Evolutionary conservation across 2,888 invertebrate species (phyloP).

Genomic region (Melinaea menophilus): DNA sequence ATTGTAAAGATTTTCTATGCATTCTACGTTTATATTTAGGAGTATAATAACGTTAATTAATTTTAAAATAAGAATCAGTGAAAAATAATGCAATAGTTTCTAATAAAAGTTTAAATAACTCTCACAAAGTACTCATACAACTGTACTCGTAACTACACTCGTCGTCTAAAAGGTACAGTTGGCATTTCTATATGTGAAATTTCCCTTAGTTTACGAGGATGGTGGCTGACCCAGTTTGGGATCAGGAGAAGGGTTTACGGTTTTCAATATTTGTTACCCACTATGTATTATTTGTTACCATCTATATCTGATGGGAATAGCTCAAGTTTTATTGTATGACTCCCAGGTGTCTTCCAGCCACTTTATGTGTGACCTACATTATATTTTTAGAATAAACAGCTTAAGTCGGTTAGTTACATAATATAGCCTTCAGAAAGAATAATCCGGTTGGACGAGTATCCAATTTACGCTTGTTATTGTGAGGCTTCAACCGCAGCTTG

Average conservation of each 20-base stretch:
- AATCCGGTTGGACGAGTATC: conserved; percentile 69
- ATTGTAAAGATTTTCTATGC: too few species aligned
- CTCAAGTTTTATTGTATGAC: conserved; percentile 31
- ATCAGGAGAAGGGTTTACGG: conserved; percentile 66
- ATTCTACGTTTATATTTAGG: not conserved
- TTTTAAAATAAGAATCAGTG: not conserved
- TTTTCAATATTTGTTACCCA: conserved; percentile 63
- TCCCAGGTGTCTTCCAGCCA: conserved; percentile 22
- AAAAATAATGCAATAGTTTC: conserved; percentile 6
- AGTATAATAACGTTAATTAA: not conserved
- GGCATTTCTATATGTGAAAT: conserved; percentile 43
- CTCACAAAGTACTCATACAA: conserved; percentile 10
- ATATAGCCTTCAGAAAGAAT: conserved; percentile 64
- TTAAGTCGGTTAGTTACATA: conserved; percentile 50
- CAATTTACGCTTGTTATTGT: conserved; percentile 66
- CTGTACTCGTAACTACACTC: conserved; percentile 20
- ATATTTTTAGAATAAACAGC: conserved; percentile 38
- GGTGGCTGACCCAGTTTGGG: conserved; percentile 65
- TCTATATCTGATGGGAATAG: conserved; percentile 32
- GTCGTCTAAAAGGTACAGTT: conserved; percentile 17
- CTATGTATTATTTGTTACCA: conserved; percentile 21
- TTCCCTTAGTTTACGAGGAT: conserved; percentile 52
- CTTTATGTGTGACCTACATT: conserved; percentile 49
- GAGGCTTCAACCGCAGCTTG: conserved; percentile 68
- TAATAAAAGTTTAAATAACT: too few species aligned